Evolutionary conservation across 2,113 vertebrate genomes (phyloP).

Genomic region (Aix galericulata): DNA sequence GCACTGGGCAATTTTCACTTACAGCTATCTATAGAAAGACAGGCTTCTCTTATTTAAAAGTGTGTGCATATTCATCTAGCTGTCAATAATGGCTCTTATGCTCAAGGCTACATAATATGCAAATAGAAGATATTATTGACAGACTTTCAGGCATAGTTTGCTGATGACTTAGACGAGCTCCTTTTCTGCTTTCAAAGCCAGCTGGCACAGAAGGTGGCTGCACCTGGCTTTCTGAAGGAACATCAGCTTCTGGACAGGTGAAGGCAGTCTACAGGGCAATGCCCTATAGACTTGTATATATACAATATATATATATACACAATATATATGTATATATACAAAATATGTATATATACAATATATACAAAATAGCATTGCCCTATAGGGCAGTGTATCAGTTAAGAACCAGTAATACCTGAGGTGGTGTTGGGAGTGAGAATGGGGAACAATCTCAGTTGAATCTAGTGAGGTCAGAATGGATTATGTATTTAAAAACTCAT

Average conservation of each 20-base stretch:
- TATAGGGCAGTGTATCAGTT: not conserved
- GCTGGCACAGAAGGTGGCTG: not conserved
- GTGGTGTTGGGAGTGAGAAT: not conserved
- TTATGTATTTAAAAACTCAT: not conserved
- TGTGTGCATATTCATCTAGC: not conserved
- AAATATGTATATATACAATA: too few species aligned
- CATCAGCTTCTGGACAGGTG: rapidly evolving
- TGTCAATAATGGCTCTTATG: not conserved
- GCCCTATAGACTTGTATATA: too few species aligned
- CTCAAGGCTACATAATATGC: not conserved
- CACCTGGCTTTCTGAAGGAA: not conserved
- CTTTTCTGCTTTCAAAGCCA: not conserved
- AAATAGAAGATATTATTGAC: not conserved
- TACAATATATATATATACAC: too few species aligned
- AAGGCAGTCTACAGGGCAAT: not conserved
- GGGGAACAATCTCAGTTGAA: not conserved
- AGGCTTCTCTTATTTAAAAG: not conserved
- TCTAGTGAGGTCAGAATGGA: not conserved
- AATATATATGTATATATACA: too few species aligned
- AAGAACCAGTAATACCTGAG: not conserved
- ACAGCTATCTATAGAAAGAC: not conserved
- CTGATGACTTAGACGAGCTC: not conserved
- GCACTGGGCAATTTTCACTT: not conserved
- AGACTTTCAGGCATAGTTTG: not conserved
- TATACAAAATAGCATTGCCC: not conserved